These are phyloP conservation scores for Desoria tigrina DNA, from an alignment of 2,888 invertebrate species.

Conservation along the genomic window DNA sequence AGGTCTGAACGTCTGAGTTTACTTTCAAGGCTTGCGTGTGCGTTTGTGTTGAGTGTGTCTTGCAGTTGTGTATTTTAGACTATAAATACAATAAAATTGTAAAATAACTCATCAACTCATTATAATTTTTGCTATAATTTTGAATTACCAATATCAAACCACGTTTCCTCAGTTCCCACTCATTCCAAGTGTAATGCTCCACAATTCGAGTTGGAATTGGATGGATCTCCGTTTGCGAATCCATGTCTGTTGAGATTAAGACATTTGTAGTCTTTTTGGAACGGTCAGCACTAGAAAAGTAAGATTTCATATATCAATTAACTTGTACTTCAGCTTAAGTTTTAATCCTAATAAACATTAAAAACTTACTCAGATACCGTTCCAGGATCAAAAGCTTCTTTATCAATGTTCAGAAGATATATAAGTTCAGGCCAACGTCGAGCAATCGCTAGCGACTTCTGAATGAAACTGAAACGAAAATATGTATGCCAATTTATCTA, in stretches of 20 bases:
- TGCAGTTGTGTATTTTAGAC: conserved; percentile 47
- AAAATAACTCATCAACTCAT: conserved; percentile 3
- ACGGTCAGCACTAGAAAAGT: conserved; percentile 13
- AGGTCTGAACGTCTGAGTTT: conserved; percentile 36
- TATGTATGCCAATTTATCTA: too few species aligned
- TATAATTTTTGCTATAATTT: not conserved
- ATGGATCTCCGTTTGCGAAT: conserved; percentile 48
- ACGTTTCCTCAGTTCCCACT: conserved; percentile 48
- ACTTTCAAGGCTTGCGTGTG: conserved; percentile 37
- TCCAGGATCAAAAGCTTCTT: conserved; percentile 36
- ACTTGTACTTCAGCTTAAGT: not conserved
- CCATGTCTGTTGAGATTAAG: conserved; percentile 31
- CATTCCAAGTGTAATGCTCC: conserved; percentile 46
- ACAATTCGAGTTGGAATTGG: conserved; percentile 45
- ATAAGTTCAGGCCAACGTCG: conserved; percentile 48
- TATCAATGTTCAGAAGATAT: conserved; percentile 40
- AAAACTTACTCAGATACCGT: conserved; percentile 25
- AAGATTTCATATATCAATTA: not conserved
- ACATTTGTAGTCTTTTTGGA: conserved; percentile 20
- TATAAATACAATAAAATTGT: conserved; percentile 19
- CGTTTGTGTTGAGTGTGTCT: conserved; percentile 50
- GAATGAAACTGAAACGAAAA: conserved; percentile 16
- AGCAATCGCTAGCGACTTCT: conserved; percentile 38
- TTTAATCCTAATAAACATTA: not conserved
- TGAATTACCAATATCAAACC: conserved; percentile 45